Base-by-base conservation (phyloP, 2,113 vertebrate species). In the Gallinago media region DNA sequence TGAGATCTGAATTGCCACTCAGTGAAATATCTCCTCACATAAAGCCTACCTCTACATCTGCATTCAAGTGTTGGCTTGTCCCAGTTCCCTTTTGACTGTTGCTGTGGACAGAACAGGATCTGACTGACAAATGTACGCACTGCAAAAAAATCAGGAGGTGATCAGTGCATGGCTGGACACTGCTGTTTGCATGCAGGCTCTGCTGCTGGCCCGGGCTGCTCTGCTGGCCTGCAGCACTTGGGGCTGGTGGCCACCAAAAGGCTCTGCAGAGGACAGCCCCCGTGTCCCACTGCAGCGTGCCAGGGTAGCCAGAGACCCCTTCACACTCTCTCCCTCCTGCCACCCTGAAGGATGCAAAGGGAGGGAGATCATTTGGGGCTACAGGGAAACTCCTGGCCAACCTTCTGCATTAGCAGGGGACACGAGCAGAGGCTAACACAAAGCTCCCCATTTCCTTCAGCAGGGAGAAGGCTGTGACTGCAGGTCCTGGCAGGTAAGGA, bases 401-500 rank as follows among this genome's bases (percentile, higher is more conserved):
- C 81, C 40, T 91, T 91, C 95, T 87, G 31, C 46, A 31, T 72
- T 83, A 91, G 74, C 89, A 84, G 86, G 85, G 75, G 55, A 79
- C 22, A 16, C 1, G 16, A 80, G 65, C 88, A 82, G 73, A 76
- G 38, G 49, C 77, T 94, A 78, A 84, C 8, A 25, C 74, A 87
- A 21, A 95, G 56, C 85, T 72, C 50, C 7, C 1, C 36, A 50
- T 85, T 91, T 85, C 40, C 76, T 91, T 89, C 95, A 92, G 74
- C 61, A 94, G 66, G 38, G 67, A 78, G 83, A 61, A 76, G 73
- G 46, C 54, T 89, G 68, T 92, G 54, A 84, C 72, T 88, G 92
- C 75, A 82, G 73, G 15, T 94, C 65, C 61, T 80, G 75, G 65
- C 74, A 84, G 56, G 85, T 87, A 95, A 92, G 85, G 66, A 91